phyloP scores from a whole-genome alignment of 2,888 invertebrate species.

The Sarcophaga variegata region DNA sequence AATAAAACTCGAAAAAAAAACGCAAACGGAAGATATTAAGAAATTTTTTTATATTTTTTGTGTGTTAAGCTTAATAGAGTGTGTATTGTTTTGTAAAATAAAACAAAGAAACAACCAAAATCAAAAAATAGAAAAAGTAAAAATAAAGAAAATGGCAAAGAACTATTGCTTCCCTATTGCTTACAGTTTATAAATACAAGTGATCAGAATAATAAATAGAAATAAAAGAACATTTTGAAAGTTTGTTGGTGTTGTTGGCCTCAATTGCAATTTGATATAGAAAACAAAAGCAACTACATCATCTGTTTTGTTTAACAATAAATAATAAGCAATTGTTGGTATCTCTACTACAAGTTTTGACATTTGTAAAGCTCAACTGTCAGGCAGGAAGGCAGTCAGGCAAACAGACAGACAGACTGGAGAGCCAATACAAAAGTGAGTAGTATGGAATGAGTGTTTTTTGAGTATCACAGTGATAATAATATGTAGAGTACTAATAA shows the following conservation, averaged over 20 bases:
- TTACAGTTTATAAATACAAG: neutral
- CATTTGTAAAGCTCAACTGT: neutral
- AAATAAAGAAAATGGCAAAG: too few species aligned
- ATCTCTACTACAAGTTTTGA: neutral
- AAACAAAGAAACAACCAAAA: constrained; percentile 28
- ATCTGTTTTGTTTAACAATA: constrained; percentile 25
- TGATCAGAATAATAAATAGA: neutral
- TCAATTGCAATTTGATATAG: constrained; percentile 5
- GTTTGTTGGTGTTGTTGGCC: neutral
- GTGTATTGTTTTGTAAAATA: constrained; percentile 47
- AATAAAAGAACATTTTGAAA: constrained; percentile 20
- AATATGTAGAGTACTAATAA: neutral
- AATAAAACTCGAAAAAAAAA: constrained; percentile 19
- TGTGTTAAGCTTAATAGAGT: constrained; percentile 27
- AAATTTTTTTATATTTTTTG: constrained; percentile 24
- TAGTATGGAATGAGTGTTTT: neutral
- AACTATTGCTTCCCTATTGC: constrained; percentile 10
- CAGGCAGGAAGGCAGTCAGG: neutral
- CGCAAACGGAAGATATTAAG: constrained; percentile 1
- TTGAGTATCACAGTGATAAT: too few species aligned
- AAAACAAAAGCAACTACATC: constrained; percentile 7
- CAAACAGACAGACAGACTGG: neutral
- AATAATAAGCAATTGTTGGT: neutral
- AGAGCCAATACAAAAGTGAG: constrained; percentile 33
- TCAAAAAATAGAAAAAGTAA: too few species aligned